A percentile compares a stretch with the other conserved stretches of the same genome.
phyloP scores from a whole-genome alignment of 2,113 vertebrate species.

The Loxodonta africana region DNA sequence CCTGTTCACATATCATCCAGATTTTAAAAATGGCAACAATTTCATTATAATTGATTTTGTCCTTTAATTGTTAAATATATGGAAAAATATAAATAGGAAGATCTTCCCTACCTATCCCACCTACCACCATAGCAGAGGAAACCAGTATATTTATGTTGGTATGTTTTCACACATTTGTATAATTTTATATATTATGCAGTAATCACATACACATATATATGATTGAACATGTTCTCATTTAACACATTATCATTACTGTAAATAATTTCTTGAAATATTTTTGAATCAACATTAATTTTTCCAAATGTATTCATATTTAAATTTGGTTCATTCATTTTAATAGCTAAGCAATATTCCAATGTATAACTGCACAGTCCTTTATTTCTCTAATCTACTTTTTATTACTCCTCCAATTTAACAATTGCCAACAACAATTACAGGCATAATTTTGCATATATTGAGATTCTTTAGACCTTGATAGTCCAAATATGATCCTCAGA shows the following conservation, averaged over 20 bases:
- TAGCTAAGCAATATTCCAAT: background rate
- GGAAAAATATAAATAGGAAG: background rate
- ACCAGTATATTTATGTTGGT: background rate
- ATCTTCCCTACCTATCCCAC: background rate
- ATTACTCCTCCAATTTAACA: background rate
- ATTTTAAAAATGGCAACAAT: background rate
- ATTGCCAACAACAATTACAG: background rate
- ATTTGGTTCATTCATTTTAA: background rate
- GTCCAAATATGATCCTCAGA: background rate
- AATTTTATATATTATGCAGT: background rate
- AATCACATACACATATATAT: background rate
- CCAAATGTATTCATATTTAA: background rate
- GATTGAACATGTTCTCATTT: background rate
- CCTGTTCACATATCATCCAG: background rate
- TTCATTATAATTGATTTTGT: background rate
- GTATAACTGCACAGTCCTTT: background rate
- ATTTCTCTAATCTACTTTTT: background rate
- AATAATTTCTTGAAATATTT: constrained; percentile 12
- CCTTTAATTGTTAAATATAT: background rate
- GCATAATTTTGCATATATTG: background rate
- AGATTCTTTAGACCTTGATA: background rate
- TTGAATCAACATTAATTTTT: background rate
- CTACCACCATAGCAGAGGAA: background rate
- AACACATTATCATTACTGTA: background rate
- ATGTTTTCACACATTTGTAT: background rate